Percentiles rank a stretch among this genome's conserved stretches.
These are phyloP conservation scores for Glyptemys insculpta DNA, from an alignment of 2,797 vertebrate species.

Conservation along the genomic window DNA sequence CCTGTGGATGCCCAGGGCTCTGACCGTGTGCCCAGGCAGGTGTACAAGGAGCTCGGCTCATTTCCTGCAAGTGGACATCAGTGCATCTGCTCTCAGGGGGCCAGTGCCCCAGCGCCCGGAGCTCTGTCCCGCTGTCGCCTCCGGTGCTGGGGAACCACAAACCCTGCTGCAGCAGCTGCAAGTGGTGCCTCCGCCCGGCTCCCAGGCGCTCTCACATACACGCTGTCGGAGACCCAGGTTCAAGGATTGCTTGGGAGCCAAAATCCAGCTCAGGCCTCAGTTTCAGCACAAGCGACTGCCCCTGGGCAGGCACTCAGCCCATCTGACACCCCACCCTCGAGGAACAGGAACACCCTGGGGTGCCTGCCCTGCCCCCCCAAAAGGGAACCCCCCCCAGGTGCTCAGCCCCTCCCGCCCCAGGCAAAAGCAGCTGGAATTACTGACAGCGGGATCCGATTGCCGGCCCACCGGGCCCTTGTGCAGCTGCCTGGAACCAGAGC, in stretches of 20 bases:
- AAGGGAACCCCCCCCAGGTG: neutral
- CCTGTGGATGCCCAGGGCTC: neutral
- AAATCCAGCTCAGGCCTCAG: too few relatives aligned
- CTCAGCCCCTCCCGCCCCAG: neutral
- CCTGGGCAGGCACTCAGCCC: too few relatives aligned
- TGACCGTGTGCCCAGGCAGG: neutral
- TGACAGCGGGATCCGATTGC: neutral
- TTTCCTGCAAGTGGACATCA: neutral
- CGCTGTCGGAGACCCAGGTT: too few relatives aligned
- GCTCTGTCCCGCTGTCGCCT: neutral
- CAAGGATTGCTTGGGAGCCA: too few relatives aligned
- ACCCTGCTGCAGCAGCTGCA: neutral
- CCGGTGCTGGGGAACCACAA: neutral
- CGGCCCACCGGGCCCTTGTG: accelerated
- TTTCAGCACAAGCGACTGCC: too few relatives aligned
- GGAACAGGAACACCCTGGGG: neutral
- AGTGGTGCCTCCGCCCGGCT: too few relatives aligned
- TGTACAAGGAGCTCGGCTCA: neutral
- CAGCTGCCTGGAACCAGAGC: neutral
- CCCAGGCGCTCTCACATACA: too few relatives aligned
- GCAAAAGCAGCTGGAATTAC: neutral
- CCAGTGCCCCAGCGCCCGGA: neutral
- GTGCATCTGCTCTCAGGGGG: neutral
- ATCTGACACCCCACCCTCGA: neutral
- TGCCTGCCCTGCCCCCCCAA: neutral